These are phyloP conservation scores for Cybosia mesomella DNA, from an alignment of 2,888 invertebrate species.

Conservation along the genomic window DNA sequence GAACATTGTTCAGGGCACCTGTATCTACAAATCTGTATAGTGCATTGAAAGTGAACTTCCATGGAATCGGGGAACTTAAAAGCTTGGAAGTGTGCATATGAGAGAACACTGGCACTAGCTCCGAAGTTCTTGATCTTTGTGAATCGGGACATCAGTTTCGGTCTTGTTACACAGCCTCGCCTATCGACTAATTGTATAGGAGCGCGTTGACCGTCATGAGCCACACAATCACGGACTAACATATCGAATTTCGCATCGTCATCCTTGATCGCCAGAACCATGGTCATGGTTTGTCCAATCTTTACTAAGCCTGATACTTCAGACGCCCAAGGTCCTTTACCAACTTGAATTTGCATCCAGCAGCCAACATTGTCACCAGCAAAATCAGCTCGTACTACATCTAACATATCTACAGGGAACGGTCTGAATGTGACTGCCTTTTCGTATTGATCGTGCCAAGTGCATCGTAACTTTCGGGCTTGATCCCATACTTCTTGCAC, in stretches of 20 bases:
- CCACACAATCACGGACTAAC: slow-evolving; percentile 97
- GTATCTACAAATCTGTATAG: slow-evolving; percentile 97
- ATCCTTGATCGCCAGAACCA: slow-evolving; percentile 98
- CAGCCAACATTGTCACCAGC: slow-evolving; percentile 98
- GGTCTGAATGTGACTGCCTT: slow-evolving; percentile 97
- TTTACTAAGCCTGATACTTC: slow-evolving; percentile 97
- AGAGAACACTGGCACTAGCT: slow-evolving; percentile 95
- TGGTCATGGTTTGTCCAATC: slow-evolving; percentile 98
- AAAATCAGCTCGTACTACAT: slow-evolving; percentile 97
- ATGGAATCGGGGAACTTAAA: slow-evolving; percentile 98
- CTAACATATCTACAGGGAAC: slow-evolving; percentile 98
- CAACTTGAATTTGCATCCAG: slow-evolving; percentile 99
- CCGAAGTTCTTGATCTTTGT: slow-evolving; percentile 98
- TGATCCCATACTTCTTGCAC: slow-evolving; percentile 99
- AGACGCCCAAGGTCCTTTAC: slow-evolving; percentile 98
- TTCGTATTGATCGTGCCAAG: slow-evolving; percentile 98
- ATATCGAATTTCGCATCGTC: slow-evolving; percentile 98
- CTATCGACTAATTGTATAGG: slow-evolving; percentile 97
- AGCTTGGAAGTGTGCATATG: slow-evolving; percentile 97
- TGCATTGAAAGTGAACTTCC: slow-evolving; percentile 98
- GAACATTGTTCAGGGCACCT: slow-evolving; percentile 97
- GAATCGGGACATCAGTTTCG: slow-evolving; percentile 97
- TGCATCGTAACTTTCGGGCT: slow-evolving; percentile 95
- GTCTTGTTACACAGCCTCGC: slow-evolving; percentile 96
- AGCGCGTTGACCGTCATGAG: slow-evolving; percentile 97